Evolutionary conservation across 2,888 invertebrate genomes (phyloP), one percentile per base, ranked within the genome.

Genomic region (Philonicus albiceps): DNA sequence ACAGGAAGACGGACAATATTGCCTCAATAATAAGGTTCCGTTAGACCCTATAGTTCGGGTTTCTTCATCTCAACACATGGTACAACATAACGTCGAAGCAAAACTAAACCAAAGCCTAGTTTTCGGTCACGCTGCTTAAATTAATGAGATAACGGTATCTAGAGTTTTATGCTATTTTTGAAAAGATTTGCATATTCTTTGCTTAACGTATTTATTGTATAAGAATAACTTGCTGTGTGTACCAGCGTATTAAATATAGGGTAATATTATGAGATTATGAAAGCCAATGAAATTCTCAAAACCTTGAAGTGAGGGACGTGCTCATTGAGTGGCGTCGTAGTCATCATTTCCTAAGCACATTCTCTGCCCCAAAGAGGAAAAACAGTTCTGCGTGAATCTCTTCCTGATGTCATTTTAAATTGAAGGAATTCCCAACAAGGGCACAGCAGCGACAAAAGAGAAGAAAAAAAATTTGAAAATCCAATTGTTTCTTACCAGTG

Each of bases 391-490:
- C 64, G 64, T 64, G 73, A 84, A 73, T 49, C 43, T 27, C 84
- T 84, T 84, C 84, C 84, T 84, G 84, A 73, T 84, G 84, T 73
- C 84, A 84, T 84, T 73, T 84, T 84, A 73, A 73, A 84, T 84
- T 84, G 73, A 27, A 84, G 43, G 73, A 72, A 84, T 84, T 84
- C 84, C 73, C 73, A 73, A 72, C 73, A 43, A 84, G 84, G 73
- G 84, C 84, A 72, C 31, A 11, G 4, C 49, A 30, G 31, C 13
- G 19, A 7, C 19, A 22, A 72, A 40, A 40, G 2, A 40, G 2
- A 8, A 40, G 13, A 0, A 13, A 43, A 43, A 84, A 73, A 84
- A 43, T 40, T 0, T 27, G 7, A 4, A 84, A 73, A 84, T 73
- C 43, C 72, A 84, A 73, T 73, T 84, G 40, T 72, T 78, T 8